Base-by-base conservation (phyloP, 1,140 invertebrate genomes). In the Alviniconcha marisindica region DNA sequence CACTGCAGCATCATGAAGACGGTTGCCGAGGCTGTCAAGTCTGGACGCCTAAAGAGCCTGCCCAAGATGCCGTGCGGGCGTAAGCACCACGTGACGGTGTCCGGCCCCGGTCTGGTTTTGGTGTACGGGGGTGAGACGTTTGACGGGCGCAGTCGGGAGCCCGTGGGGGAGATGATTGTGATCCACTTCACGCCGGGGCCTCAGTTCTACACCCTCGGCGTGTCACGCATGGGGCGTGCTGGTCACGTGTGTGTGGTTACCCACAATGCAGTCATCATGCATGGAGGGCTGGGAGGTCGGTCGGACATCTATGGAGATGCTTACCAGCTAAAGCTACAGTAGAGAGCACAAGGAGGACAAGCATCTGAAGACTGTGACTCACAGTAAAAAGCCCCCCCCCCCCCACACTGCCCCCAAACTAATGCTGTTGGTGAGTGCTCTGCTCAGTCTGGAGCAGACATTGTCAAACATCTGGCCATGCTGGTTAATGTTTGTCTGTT, bases 111-210 rank as follows among this genome's bases (percentile, higher is more conserved):
- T 2, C 51, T 83, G 4, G 56, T 92, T n/a, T 84, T 93, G 2
- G 82, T 93, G 56, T 90, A 93, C 79, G 92, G 92, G 5, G 92
- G 92, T 1, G 91, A 92, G 83, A 92, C 91, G 14, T 93, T 93
- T 87, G 91, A 93, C 83, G 92, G 92, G 0, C 85, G 81, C 69
- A 87, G 76, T 38, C 82, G 88, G 31, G 88, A 91, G 69, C 90
- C 92, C 24, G 91, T 92, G 15, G 89, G 89, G 5, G 91, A 93
- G 56, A 90, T 92, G 87, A 90, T 87, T 63, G 83, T 92, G 4
- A 78, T 92, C 21, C 85, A 63, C 15, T 74, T 85, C 2, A 89
- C 87, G 71, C 87, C 87, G 2, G 77, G 54, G 5, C 48, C 82
- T 1, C 60, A 74, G 24, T 92, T 91, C 83, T 91, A 85, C 81